Evolutionary conservation across 2,797 vertebrate species (phyloP).

Genomic region (Protosalanx chinensis): DNA sequence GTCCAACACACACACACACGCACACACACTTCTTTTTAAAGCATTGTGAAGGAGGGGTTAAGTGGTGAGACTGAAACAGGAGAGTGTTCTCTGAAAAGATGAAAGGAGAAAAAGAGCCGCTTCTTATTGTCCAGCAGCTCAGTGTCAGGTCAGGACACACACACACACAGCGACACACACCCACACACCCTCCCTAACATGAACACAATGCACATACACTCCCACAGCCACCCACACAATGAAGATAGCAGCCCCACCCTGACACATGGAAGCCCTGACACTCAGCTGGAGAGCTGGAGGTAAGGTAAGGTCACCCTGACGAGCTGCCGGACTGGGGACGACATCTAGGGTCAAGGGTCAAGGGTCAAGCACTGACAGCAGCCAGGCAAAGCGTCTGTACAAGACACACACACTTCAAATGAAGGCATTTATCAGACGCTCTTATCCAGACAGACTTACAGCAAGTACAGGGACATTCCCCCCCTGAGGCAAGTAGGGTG

Average conservation of each 20-base stretch:
- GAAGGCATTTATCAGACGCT: no score
- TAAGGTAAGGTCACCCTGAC: not conserved
- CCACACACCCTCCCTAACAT: not conserved
- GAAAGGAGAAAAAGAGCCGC: constrained; percentile 68
- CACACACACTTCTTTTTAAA: constrained; percentile 51
- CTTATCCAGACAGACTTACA: no score
- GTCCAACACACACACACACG: not conserved
- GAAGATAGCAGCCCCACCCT: constrained; percentile 7
- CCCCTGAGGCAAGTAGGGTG: no score
- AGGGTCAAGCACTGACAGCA: no score
- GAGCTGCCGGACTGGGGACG: no score
- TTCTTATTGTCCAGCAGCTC: constrained; percentile 61
- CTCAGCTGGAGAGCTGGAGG: not conserved
- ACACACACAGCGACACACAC: constrained; percentile 58
- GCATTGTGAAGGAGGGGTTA: constrained; percentile 61
- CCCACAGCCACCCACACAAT: constrained; percentile 62
- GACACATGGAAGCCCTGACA: not conserved
- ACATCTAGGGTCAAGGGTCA: no score
- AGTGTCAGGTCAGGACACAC: constrained; percentile 60
- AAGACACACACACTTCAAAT: no score
- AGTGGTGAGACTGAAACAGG: constrained; percentile 67
- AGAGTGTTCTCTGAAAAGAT: constrained; percentile 66
- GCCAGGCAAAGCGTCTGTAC: no score
- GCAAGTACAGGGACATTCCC: no score
- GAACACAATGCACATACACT: no score